Percentiles rank a stretch among this genome's conserved stretches.
Evolutionary conservation across 2,888 invertebrate genomes (phyloP).

Genomic region (Polylopha cassiicola): DNA sequence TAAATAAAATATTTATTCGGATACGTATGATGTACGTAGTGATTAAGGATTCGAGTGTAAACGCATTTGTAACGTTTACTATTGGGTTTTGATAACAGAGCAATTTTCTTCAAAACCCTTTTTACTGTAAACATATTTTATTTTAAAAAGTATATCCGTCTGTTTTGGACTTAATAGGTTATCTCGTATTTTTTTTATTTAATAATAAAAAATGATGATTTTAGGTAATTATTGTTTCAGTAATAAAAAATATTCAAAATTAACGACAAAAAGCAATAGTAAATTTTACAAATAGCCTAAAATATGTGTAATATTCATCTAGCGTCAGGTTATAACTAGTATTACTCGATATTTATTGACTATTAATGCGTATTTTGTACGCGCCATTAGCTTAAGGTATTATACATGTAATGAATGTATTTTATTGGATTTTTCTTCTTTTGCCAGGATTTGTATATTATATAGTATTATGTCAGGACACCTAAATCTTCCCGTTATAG

Average conservation of each 20-base stretch:
- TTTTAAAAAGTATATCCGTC: too few species aligned
- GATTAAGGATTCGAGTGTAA: constrained; percentile 37
- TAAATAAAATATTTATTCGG: constrained; percentile 65
- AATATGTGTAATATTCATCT: constrained; percentile 54
- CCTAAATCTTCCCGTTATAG: constrained; percentile 19
- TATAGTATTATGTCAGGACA: constrained; percentile 10
- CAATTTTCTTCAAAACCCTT: constrained; percentile 17
- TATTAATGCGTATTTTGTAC: constrained; percentile 28
- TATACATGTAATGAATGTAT: constrained; percentile 15
- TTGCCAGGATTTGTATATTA: constrained; percentile 15
- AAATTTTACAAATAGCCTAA: constrained; percentile 26
- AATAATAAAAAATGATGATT: too few species aligned
- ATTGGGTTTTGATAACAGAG: constrained; percentile 7
- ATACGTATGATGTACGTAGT: constrained; percentile 61
- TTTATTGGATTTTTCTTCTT: constrained; percentile 5
- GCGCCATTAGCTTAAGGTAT: constrained; percentile 25
- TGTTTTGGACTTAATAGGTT: too few species aligned
- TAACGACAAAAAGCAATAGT: constrained; percentile 25
- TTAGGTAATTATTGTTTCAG: too few species aligned
- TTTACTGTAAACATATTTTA: constrained; percentile 22
- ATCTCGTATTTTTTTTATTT: too few species aligned
- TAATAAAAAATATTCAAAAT: not conserved
- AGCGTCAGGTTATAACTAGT: constrained; percentile 50
- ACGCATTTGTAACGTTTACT: constrained; percentile 17
- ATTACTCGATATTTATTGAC: constrained; percentile 37